Evolutionary conservation across 2,888 invertebrate species (phyloP).

Genomic region (Athripsodes cinereus): DNA sequence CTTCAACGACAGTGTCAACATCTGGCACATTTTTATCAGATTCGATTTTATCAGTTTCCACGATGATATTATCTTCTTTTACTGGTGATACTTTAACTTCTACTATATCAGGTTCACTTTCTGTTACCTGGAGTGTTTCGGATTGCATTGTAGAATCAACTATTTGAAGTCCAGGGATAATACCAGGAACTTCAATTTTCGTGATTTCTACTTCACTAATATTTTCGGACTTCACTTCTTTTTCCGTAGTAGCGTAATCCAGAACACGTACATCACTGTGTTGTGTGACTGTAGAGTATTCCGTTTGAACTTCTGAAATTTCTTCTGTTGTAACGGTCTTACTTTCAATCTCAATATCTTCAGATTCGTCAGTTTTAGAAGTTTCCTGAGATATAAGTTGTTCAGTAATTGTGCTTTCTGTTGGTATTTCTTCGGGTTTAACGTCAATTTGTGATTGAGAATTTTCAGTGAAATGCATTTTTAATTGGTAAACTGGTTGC

Average conservation of each 20-base stretch:
- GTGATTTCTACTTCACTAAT: no score
- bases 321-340: no score
- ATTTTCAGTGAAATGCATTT: slow-evolving; percentile 49
- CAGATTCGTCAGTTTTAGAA: not conserved
- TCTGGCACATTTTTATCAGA: no score
- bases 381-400: not conserved
- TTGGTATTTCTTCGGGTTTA: not conserved
- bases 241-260: not conserved
- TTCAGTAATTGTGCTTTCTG: not conserved
- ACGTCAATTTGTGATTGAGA: not conserved
- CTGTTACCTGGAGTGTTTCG: no score
- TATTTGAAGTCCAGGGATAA: no score
- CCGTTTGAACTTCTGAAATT: no score
- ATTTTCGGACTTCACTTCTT: not conserved
- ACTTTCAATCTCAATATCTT: not conserved
- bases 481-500: slow-evolving; percentile 58
- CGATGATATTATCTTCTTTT: not conserved
- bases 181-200: no score
- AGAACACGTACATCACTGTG: no score
- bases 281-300: no score
- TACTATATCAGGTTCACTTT: not conserved
- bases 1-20: no score
- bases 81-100: not conserved
- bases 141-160: no score
- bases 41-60: no score